Conservation (phyloP, 2,888 invertebrate species). For the Orthosia incerta region DNA sequence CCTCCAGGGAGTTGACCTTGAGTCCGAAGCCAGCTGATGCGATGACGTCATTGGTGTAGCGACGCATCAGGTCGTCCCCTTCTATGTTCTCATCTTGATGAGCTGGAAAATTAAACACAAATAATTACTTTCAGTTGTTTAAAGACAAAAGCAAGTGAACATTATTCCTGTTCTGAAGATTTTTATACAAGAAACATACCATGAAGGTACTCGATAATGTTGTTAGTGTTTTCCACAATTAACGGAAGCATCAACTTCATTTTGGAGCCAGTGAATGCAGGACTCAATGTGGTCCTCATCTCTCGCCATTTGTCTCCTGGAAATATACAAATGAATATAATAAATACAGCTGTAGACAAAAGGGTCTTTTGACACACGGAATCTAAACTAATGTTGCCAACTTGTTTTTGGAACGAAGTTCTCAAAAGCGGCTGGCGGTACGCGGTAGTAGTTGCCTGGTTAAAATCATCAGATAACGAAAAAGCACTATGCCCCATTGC, state of each 20-base stretch:
- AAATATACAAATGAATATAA: background rate
- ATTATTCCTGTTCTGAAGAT: too few species aligned
- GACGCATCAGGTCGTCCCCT: conserved; percentile 85
- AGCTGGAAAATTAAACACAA: conserved; percentile 66
- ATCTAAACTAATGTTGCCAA: too few species aligned
- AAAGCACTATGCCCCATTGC: too few species aligned
- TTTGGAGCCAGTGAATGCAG: conserved; percentile 91
- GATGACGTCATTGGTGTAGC: conserved; percentile 91
- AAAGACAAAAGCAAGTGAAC: too few species aligned
- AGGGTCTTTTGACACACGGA: too few species aligned
- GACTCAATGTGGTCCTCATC: conserved; percentile 87
- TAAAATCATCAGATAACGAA: too few species aligned
- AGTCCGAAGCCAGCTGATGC: conserved; percentile 91
- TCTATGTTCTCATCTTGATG: conserved; percentile 77
- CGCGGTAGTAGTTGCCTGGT: too few species aligned
- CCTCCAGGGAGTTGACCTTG: conserved; percentile 88
- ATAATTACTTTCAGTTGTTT: too few species aligned
- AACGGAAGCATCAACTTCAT: conserved; percentile 89
- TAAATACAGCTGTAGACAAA: too few species aligned
- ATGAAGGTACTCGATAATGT: conserved; percentile 76
- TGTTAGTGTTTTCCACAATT: conserved; percentile 80
- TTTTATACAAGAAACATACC: too few species aligned
- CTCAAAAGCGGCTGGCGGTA: too few species aligned
- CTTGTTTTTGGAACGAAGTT: too few species aligned
- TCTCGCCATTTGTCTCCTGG: conserved; percentile 88